Evolutionary conservation across 2,888 invertebrate species (phyloP).

Genomic region (Antheraea yamamai): DNA sequence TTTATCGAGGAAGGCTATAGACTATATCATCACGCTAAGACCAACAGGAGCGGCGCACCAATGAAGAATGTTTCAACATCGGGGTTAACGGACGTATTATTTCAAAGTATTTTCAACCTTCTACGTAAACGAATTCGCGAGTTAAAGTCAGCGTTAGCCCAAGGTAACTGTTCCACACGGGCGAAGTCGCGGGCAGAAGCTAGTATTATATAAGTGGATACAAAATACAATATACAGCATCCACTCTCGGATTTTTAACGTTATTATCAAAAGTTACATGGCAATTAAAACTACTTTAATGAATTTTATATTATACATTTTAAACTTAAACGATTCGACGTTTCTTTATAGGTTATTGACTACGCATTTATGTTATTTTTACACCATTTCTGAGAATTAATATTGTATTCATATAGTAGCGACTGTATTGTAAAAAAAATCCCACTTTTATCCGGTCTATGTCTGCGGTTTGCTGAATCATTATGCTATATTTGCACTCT

Average conservation of each 20-base stretch:
- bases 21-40: too few species aligned
- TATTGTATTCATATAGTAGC: conserved; percentile 1
- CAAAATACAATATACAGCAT: too few species aligned
- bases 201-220: too few species aligned
- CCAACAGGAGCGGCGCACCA: too few species aligned
- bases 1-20: too few species aligned
- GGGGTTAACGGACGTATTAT: too few species aligned
- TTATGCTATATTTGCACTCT: not conserved
- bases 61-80: too few species aligned
- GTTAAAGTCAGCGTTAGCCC: too few species aligned
- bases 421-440: not conserved
- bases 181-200: too few species aligned
- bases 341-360: not conserved
- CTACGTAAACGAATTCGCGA: too few species aligned
- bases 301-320: not conserved
- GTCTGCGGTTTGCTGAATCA: conserved; percentile 16
- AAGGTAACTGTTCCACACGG: too few species aligned
- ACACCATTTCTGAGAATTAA: conserved; percentile 14
- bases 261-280: not conserved
- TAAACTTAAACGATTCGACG: not conserved
- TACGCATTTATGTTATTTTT: conserved; percentile 15
- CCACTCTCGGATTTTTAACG: not conserved
- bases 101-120: too few species aligned
- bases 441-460: not conserved
- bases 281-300: not conserved